phyloP scores from a whole-genome alignment of 2,888 invertebrate genomes.

The Callinectes sapidus region DNA sequence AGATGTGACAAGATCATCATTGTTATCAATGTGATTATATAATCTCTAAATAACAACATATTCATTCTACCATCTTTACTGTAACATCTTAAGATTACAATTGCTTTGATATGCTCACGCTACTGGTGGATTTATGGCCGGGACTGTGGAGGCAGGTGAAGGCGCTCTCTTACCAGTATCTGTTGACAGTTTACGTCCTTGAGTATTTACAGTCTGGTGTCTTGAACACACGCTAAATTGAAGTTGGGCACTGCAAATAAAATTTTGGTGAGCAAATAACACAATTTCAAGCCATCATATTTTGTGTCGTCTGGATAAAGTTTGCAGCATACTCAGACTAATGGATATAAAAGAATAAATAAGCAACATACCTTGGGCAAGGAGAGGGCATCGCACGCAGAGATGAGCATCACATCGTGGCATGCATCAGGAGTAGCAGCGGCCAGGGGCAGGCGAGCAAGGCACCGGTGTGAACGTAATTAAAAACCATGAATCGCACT shows the following conservation, averaged over 20 bases:
- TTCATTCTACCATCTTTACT: background rate
- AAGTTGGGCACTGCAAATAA: background rate
- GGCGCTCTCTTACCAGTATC: background rate
- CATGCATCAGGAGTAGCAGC: background rate
- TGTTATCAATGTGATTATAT: background rate
- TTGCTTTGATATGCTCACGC: background rate
- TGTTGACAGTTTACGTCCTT: background rate
- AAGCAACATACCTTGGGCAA: too few relatives aligned
- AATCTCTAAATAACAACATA: background rate
- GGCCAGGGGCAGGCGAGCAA: background rate
- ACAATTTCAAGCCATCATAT: background rate
- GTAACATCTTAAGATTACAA: background rate
- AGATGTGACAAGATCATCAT: background rate
- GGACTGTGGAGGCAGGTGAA: background rate
- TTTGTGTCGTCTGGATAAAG: background rate
- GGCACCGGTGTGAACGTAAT: background rate
- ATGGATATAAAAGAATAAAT: too few relatives aligned
- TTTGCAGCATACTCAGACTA: background rate
- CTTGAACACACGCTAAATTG: background rate
- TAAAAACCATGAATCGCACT: background rate
- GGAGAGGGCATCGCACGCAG: background rate
- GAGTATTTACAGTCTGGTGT: background rate
- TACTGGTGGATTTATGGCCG: background rate
- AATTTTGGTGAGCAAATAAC: background rate
- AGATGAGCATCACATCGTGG: background rate